Evolutionary conservation across 2,113 vertebrate species (phyloP).

Genomic region (Sarotherodon lohbergeri): DNA sequence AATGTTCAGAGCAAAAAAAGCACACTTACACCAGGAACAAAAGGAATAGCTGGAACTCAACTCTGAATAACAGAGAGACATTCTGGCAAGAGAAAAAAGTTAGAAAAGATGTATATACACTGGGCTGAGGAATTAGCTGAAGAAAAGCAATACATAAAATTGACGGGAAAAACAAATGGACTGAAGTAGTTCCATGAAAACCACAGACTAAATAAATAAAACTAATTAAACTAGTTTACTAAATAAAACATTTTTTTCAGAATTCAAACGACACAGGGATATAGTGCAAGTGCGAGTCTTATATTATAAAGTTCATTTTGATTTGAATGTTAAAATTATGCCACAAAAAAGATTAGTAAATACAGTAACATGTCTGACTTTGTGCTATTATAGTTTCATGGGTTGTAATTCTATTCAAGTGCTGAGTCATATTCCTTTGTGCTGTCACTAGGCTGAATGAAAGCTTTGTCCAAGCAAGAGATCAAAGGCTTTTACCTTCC

Average conservation of each 20-base stretch:
- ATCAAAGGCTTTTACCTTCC: conserved; percentile 10
- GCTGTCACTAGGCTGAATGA: not conserved
- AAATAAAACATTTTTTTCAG: not conserved
- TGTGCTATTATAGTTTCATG: not conserved
- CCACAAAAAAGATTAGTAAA: not conserved
- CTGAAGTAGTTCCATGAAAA: not conserved
- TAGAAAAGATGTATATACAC: not conserved
- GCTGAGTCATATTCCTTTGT: not conserved
- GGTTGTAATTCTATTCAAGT: not conserved
- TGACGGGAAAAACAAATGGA: not conserved
- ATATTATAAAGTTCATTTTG: not conserved
- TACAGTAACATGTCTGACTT: not conserved
- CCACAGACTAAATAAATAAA: not conserved
- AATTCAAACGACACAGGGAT: not conserved
- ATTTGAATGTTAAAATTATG: not conserved
- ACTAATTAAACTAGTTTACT: not conserved
- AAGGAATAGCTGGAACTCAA: not conserved
- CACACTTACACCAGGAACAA: not conserved
- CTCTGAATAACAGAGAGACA: not conserved
- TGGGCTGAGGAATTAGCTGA: not conserved
- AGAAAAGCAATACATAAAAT: not conserved
- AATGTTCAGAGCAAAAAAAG: not conserved
- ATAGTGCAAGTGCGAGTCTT: not conserved
- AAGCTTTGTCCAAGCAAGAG: not conserved
- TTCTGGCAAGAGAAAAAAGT: not conserved